Conservation (phyloP, 2,113 vertebrate genomes). For the Pteruthius melanotis region DNA sequence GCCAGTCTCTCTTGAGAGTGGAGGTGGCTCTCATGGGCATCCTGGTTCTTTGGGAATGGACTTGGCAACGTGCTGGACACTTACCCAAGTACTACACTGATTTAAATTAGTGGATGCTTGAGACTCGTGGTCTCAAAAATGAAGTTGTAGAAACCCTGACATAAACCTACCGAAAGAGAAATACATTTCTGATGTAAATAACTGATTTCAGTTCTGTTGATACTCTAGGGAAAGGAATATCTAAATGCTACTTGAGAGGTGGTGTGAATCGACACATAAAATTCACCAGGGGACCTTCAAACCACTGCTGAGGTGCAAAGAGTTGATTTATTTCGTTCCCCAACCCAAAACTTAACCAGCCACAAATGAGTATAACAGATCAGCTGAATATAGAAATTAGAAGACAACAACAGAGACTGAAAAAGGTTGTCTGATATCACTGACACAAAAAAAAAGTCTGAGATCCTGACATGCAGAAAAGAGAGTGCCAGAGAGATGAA, state of each 20-base stretch:
- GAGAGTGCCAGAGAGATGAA: not conserved
- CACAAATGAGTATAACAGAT: not conserved
- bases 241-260: not conserved
- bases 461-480: not conserved
- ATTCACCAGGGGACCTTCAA: not conserved
- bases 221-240: not conserved
- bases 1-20: not conserved
- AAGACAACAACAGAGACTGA: not conserved
- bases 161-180: not conserved
- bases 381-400: not conserved
- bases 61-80: not conserved
- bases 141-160: not conserved
- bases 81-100: not conserved
- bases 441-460: not conserved
- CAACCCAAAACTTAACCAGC: not conserved
- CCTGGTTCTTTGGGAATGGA: not conserved
- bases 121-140: not conserved
- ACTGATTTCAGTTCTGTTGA: not conserved
- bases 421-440: not conserved
- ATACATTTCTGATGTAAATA: not conserved
- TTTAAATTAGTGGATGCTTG: not conserved
- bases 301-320: not conserved
- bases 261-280: fast-evolving
- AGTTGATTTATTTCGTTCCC: not conserved
- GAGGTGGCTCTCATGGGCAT: not conserved